These are phyloP conservation scores for Gnathonemus echidnorhynchus DNA, from an alignment of 2,113 vertebrate genomes.

Conservation along the genomic window DNA sequence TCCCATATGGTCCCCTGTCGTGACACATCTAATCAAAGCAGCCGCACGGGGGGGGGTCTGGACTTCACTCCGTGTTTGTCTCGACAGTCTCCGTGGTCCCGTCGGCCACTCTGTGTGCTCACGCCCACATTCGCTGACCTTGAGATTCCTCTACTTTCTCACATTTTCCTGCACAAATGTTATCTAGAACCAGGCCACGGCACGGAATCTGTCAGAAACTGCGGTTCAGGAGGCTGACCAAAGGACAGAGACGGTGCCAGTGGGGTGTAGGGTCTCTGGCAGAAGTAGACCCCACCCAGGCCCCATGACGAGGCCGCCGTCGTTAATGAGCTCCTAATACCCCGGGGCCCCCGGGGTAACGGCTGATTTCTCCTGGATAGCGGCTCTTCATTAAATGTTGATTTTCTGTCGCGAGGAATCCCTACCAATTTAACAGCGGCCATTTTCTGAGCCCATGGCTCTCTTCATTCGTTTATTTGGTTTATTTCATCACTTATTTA, in stretches of 20 bases:
- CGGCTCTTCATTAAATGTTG: slow-evolving; percentile 83
- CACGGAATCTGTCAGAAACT: not conserved
- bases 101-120: not conserved
- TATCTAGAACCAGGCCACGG: not conserved
- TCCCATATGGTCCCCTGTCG: slow-evolving; percentile 69
- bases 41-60: slow-evolving; percentile 50
- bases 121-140: not conserved
- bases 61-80: slow-evolving; percentile 58
- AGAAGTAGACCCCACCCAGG: slow-evolving; percentile 45
- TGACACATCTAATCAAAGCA: slow-evolving; percentile 55
- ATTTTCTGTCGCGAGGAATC: slow-evolving; percentile 83
- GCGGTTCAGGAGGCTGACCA: not conserved
- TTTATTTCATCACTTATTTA: slow-evolving; percentile 42
- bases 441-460: slow-evolving; percentile 56
- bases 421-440: slow-evolving; percentile 71
- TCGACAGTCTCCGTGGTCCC: slow-evolving; percentile 50
- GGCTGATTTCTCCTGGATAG: slow-evolving; percentile 62
- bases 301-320: slow-evolving; percentile 49
- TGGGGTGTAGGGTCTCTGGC: slow-evolving; percentile 7
- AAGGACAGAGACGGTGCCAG: not conserved
- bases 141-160: not conserved
- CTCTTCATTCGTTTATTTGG: slow-evolving; percentile 38
- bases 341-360: slow-evolving; percentile 52
- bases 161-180: not conserved
- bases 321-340: slow-evolving; percentile 63